Conservation (phyloP, 1,140 invertebrate species). For the Aphaenogaster ashmeadi region DNA sequence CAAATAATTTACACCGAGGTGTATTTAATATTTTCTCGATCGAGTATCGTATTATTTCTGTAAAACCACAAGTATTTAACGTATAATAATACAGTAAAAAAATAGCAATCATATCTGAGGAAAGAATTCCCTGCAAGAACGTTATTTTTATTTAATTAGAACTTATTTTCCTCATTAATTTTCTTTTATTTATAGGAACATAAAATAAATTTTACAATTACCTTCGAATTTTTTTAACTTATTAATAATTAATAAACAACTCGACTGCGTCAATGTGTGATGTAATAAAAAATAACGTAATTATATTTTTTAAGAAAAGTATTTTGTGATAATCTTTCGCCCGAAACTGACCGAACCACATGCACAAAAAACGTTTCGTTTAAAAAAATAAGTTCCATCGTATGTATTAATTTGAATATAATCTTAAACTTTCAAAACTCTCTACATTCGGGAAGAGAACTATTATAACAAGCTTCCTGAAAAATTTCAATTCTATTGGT, state of each 20-base stretch:
- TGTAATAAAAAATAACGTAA: not conserved
- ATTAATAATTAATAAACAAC: not conserved
- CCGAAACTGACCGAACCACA: not conserved
- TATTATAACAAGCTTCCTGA: not conserved
- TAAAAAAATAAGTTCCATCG: not conserved
- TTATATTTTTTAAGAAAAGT: too few relatives aligned
- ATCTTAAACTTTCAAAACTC: not conserved
- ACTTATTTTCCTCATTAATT: not conserved
- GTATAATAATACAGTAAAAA: not conserved
- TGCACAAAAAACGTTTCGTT: not conserved
- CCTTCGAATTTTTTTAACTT: not conserved
- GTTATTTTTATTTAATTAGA: constrained; percentile 1
- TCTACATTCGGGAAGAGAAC: not conserved
- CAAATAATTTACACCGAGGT: constrained; percentile 47
- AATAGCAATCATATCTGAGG: not conserved
- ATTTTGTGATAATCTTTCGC: not conserved
- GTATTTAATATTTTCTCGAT: not conserved
- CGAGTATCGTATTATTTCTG: not conserved
- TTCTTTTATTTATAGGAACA: not conserved
- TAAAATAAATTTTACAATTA: constrained; percentile 4
- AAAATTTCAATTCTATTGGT: not conserved
- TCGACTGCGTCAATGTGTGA: not conserved
- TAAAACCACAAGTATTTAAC: not conserved
- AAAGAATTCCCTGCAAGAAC: not conserved
- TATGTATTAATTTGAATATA: not conserved